A percentile compares a stretch with the other conserved stretches of the same genome.
Evolutionary conservation across 2,888 invertebrate species (phyloP).

Genomic region (Gasteruption jaculator): DNA sequence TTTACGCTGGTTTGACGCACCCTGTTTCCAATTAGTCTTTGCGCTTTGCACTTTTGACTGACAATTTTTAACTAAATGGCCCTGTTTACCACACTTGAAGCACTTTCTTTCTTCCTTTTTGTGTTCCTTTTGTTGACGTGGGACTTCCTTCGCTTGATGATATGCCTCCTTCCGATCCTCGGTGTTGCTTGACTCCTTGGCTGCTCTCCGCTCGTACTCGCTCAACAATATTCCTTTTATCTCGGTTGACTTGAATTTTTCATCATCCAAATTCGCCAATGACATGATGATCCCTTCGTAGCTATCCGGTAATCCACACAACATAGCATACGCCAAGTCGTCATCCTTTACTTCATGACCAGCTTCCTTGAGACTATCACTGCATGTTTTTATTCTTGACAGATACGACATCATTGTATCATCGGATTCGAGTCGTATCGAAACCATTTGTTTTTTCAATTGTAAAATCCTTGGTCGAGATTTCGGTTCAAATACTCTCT

Average conservation of each 20-base stretch:
- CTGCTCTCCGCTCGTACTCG: slow-evolving; percentile 2
- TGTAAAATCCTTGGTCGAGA: slow-evolving; percentile 5
- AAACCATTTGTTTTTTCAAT: slow-evolving; percentile 3
- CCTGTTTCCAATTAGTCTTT: neutral
- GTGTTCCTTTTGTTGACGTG: too few relatives aligned
- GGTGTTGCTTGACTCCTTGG: neutral
- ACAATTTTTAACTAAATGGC: slow-evolving; percentile 1
- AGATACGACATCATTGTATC: too few relatives aligned
- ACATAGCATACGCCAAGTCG: too few relatives aligned
- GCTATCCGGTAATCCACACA: too few relatives aligned
- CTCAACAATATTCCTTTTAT: slow-evolving; percentile 4
- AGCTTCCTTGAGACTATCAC: too few relatives aligned
- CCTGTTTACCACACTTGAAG: slow-evolving; percentile 5
- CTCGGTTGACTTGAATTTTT: neutral
- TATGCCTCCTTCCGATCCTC: too few relatives aligned
- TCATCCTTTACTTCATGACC: too few relatives aligned
- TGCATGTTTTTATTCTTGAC: too few relatives aligned
- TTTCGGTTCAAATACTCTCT: too few relatives aligned
- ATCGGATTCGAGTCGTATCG: slow-evolving; percentile 1
- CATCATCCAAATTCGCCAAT: too few relatives aligned
- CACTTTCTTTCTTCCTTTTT: too few relatives aligned
- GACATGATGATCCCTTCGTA: neutral
- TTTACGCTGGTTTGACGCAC: neutral
- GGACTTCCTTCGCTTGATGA: too few relatives aligned
- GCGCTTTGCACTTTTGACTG: neutral